These are phyloP conservation scores for Bombus confusus DNA, from an alignment of 1,140 invertebrate species.

Conservation along the genomic window DNA sequence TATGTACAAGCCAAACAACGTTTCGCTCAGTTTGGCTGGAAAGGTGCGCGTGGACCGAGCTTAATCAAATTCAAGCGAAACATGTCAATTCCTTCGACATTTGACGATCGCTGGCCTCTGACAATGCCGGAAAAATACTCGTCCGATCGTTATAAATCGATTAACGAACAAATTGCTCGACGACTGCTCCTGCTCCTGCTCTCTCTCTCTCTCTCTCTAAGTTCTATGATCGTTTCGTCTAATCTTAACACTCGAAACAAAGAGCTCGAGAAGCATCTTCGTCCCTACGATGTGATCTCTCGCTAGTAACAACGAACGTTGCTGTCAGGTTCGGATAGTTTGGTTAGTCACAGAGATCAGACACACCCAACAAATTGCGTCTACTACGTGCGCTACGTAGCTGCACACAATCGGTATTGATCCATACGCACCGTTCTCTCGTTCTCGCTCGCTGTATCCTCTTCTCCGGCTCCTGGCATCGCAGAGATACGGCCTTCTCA, in stretches of 20 bases:
- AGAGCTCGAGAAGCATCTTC: background rate
- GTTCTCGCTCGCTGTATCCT: background rate
- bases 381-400: conserved; percentile 63
- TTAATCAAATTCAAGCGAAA: too few species aligned
- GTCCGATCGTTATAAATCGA: too few species aligned
- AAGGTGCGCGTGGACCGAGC: too few species aligned
- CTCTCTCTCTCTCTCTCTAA: too few species aligned
- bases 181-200: too few species aligned
- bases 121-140: too few species aligned
- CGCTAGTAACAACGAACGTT: background rate
- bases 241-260: background rate
- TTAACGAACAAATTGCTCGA: too few species aligned
- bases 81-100: too few species aligned
- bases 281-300: background rate
- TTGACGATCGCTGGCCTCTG: too few species aligned
- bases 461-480: background rate
- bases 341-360: conserved; percentile 19
- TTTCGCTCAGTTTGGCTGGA: background rate
- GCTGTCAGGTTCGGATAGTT: background rate
- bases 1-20: conserved; percentile 33
- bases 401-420: conserved; percentile 71
- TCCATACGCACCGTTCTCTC: conserved; percentile 63
- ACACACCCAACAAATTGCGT: conserved; percentile 69
- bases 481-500: background rate
- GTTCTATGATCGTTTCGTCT: too few species aligned